Evolutionary conservation across 92 coral and sea anemone genomes (phyloP).

Genomic region (Isaurus tuberculatus): DNA sequence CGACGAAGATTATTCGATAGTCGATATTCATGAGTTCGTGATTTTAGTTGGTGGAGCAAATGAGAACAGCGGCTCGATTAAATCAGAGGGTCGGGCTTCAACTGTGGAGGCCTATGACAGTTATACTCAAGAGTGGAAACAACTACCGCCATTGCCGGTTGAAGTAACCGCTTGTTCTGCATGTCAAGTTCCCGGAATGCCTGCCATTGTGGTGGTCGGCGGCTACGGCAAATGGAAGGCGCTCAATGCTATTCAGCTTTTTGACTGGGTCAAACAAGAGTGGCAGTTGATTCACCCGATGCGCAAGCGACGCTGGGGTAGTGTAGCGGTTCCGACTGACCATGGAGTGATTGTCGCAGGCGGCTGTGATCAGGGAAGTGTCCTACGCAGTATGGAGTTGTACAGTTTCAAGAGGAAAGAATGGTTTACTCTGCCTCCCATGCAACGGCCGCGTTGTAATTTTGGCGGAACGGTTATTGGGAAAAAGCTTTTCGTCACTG

Average conservation of each 20-base stretch:
- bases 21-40: conserved; percentile 74
- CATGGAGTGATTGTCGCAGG: conserved; percentile 85
- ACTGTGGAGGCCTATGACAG: conserved; percentile 73
- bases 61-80: conserved; percentile 51
- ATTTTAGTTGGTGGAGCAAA: conserved; percentile 79
- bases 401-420: conserved; percentile 74
- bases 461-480: conserved; percentile 81
- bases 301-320: conserved; percentile 90
- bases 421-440: conserved; percentile 78
- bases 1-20: conserved; percentile 76
- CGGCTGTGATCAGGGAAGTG: conserved; percentile 89
- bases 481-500: conserved; percentile 71
- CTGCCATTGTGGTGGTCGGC: conserved; percentile 79
- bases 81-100: conserved; percentile 56
- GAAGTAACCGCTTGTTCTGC: conserved; percentile 87
- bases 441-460: conserved; percentile 80
- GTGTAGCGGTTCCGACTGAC: conserved; percentile 72
- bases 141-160: conserved; percentile 72
- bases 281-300: conserved; percentile 78
- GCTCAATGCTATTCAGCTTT: conserved; percentile 77
- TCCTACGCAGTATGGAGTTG: conserved; percentile 77
- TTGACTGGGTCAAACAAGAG: conserved; percentile 77
- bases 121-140: conserved; percentile 58
- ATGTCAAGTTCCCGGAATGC: conserved; percentile 59
- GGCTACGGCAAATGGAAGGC: conserved; percentile 91